Evolutionary conservation across 53 echinoderm and acorn worm species (phyloP), one percentile per base, ranked within the genome.

Genomic region (Stichopus horrens): DNA sequence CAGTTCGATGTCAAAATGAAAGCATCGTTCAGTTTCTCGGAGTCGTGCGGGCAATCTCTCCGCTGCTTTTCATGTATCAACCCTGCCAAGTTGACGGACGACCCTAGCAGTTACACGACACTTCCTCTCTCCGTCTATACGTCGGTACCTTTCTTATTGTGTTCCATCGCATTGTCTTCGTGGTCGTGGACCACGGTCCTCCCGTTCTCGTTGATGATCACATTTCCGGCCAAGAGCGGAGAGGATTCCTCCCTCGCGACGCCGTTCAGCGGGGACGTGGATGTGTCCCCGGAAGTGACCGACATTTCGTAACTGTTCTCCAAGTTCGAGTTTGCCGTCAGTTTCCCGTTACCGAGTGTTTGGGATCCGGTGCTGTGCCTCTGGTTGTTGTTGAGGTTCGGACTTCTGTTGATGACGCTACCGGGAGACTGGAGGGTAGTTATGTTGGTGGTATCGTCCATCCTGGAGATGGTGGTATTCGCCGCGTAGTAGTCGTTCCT

Each of bases 281-380:
- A 85, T 13, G 66, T 63, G 37, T 85, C 85, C 14, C 85, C 85
- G 7, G 85, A 85, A 3, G 85, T 85, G 65, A 66, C 53, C 7
- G 65, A 68, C 85, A 85, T 85, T 85, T 85, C 85, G 5, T 66
- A 67, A 58, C 81, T 81, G 67, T 85, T 67, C 11, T 85, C 85
- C 4, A 52, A 10, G 14, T 59, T 63, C 5, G 67, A 66, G 16
- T 85, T 85, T 23, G 65, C 66, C 52, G 10, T 63, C 6, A 85
- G 63, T 4, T 52, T 85, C 11, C 85, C 85, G 52, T 85, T 85
- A 9, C 85, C 85, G 20, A 85, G 65, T 8, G 85, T 63, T 9
- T 85, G 85, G 4, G 52, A 63, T n/a, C 85, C 71, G 3, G 65
- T 67, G 85, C 85, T 85, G 57, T 54, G 54, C 54, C 54, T 73